These are phyloP conservation scores for Malurus splendens DNA, from an alignment of 2,797 vertebrate genomes.

Conservation along the genomic window DNA sequence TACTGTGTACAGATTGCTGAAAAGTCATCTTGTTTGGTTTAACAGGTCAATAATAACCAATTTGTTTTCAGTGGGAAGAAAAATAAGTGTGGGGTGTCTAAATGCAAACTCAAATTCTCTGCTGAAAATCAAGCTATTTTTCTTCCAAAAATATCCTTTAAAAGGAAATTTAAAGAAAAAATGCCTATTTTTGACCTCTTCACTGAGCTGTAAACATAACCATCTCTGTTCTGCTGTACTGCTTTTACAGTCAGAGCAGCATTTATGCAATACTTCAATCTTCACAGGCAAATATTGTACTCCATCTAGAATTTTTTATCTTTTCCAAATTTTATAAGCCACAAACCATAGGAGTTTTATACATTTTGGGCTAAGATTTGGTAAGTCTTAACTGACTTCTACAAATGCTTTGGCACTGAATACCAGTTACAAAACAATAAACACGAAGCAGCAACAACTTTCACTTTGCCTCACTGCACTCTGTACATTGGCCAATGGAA, in stretches of 20 bases:
- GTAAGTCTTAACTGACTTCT: not conserved
- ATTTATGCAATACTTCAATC: not conserved
- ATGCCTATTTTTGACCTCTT: not conserved
- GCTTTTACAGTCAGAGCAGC: not conserved
- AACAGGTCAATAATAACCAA: not conserved
- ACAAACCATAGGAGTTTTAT: not conserved
- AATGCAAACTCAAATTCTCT: not conserved
- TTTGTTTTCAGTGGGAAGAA: not conserved
- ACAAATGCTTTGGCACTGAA: not conserved
- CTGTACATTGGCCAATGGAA: not conserved
- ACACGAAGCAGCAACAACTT: not conserved
- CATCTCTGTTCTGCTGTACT: not conserved
- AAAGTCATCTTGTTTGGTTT: slow-evolving; percentile 36
- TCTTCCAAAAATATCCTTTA: slow-evolving; percentile 25
- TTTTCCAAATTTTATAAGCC: slow-evolving; percentile 33
- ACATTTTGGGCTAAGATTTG: not conserved
- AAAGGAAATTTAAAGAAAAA: slow-evolving; percentile 31
- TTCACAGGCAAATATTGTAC: not conserved
- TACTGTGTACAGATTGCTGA: slow-evolving; percentile 25
- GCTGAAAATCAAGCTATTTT: not conserved
- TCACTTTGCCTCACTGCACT: not conserved
- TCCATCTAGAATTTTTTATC: not conserved
- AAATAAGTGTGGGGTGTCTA: not conserved
- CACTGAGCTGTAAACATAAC: not conserved
- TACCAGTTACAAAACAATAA: not conserved